phyloP scores from a whole-genome alignment of 2,888 invertebrate species.

The Saturnia pavonia region DNA sequence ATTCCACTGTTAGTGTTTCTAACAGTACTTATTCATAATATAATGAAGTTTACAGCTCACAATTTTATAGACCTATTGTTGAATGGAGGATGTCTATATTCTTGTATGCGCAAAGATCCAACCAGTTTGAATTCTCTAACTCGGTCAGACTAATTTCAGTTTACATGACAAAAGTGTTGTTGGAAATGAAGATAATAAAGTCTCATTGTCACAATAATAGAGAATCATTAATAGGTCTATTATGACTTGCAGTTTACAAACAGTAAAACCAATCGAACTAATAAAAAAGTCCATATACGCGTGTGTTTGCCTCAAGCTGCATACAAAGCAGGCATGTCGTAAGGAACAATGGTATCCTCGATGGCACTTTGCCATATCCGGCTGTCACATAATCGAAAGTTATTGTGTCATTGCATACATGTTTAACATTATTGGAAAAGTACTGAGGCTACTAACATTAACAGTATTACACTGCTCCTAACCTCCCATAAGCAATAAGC shows the following conservation, averaged over 20 bases:
- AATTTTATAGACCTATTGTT: neutral
- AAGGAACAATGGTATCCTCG: conserved; percentile 12
- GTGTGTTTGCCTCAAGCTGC: neutral
- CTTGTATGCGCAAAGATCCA: neutral
- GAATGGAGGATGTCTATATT: neutral
- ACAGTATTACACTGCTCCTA: too few species aligned
- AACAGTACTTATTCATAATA: neutral
- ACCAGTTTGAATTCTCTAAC: neutral
- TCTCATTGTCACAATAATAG: neutral
- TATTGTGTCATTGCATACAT: conserved; percentile 12
- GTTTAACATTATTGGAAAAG: conserved; percentile 11
- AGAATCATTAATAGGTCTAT: neutral
- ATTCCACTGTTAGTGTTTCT: neutral
- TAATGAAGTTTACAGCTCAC: neutral
- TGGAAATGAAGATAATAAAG: neutral
- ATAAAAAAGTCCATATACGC: conserved; percentile 8
- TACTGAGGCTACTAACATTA: neutral
- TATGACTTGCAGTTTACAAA: neutral
- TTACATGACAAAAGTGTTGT: neutral
- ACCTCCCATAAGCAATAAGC: neutral
- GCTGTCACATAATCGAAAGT: conserved; percentile 16
- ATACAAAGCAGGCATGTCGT: conserved; percentile 13
- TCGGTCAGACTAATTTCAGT: neutral
- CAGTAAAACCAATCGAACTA: neutral
- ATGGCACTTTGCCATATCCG: conserved; percentile 19